Evolutionary conservation across 2,113 vertebrate genomes (phyloP).

Genomic region (Catharus minimus): DNA sequence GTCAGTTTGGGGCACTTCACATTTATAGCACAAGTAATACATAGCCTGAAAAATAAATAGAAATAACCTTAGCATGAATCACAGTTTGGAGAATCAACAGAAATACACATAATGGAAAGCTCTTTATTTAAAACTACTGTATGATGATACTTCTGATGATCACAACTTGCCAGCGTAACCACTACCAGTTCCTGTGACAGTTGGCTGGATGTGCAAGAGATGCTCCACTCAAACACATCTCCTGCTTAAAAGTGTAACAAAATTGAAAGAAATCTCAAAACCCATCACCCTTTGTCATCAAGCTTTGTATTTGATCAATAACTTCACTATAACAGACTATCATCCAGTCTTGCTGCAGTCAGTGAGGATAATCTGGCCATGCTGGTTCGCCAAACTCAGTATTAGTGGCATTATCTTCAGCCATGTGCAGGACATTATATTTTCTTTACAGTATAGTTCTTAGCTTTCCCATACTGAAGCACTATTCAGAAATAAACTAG

Average conservation of each 20-base stretch:
- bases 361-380: background rate
- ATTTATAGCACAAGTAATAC: background rate
- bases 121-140: background rate
- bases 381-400: slow-evolving; percentile 11
- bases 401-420: background rate
- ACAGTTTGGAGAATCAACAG: background rate
- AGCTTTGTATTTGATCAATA: background rate
- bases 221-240: rapidly evolving
- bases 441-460: slow-evolving; percentile 31
- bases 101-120: background rate
- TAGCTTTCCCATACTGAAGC: slow-evolving; percentile 17
- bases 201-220: background rate
- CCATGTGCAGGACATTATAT: slow-evolving; percentile 32
- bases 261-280: background rate
- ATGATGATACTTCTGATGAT: background rate
- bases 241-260: background rate
- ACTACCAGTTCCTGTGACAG: background rate
- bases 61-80: background rate
- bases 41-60: background rate
- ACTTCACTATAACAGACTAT: slow-evolving; percentile 46
- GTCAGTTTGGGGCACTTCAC: background rate
- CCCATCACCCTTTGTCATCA: background rate
- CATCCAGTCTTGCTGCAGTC: slow-evolving; percentile 26
- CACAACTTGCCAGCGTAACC: background rate
- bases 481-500: background rate